phyloP scores from a whole-genome alignment of 1,140 invertebrate species.

The Drosophila simulans region DNA sequence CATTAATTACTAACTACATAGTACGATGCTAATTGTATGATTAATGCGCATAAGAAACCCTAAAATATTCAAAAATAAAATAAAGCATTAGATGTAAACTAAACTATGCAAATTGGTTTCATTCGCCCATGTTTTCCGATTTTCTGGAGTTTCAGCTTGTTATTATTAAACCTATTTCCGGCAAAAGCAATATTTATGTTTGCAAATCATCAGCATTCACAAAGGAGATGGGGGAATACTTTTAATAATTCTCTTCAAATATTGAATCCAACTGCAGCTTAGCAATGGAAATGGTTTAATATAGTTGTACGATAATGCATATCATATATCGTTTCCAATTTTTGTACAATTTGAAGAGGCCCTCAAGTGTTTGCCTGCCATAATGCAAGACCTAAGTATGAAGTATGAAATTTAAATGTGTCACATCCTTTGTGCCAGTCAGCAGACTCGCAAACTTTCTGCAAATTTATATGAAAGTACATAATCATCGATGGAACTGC shows the following conservation, averaged over 20 bases:
- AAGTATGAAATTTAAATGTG: slow-evolving; percentile 31
- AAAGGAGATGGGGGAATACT: no score
- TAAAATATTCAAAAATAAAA: slow-evolving; percentile 75
- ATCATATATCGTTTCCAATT: no score
- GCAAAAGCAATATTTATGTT: not conserved
- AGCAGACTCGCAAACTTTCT: slow-evolving; percentile 37
- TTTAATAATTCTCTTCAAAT: no score
- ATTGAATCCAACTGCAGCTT: not conserved
- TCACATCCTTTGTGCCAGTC: slow-evolving; percentile 24
- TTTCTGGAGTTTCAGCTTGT: not conserved
- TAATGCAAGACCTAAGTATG: slow-evolving; percentile 5
- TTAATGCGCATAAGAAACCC: slow-evolving; percentile 68
- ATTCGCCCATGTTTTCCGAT: not conserved
- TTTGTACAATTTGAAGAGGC: slow-evolving; percentile 6
- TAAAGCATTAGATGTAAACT: slow-evolving; percentile 80
- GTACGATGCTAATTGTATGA: slow-evolving; percentile 73
- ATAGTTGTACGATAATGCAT: no score
- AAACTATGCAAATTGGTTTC: slow-evolving; percentile 31
- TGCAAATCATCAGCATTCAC: no score
- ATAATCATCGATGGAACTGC: slow-evolving; percentile 42
- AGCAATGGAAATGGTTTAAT: no score
- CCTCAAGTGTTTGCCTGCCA: slow-evolving; percentile 4
- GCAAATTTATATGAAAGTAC: slow-evolving; percentile 35
- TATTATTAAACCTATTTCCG: not conserved
- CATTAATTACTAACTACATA: slow-evolving; percentile 70